Conservation (phyloP, 2,888 invertebrate species). For the Thymelicus acteon region DNA sequence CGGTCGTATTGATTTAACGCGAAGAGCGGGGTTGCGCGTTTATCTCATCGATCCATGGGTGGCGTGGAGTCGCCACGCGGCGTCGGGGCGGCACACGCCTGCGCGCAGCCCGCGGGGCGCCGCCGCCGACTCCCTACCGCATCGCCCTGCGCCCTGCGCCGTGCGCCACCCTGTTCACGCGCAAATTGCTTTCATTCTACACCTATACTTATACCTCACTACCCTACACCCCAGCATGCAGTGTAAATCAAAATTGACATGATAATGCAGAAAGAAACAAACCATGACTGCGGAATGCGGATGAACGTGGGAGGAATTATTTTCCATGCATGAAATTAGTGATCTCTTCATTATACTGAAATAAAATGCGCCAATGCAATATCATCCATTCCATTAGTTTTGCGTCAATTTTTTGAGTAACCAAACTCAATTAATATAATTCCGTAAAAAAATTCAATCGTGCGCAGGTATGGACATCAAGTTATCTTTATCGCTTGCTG, state of each 20-base stretch:
- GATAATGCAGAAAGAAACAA: constrained; percentile 5
- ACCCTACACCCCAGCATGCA: constrained; percentile 33
- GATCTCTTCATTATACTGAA: background rate
- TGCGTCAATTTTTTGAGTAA: too few species aligned
- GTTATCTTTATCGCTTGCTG: background rate
- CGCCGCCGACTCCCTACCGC: constrained; percentile 47
- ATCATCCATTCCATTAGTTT: too few species aligned
- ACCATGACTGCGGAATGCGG: background rate
- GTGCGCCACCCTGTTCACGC: constrained; percentile 74
- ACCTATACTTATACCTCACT: constrained; percentile 11
- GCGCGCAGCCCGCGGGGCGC: constrained; percentile 54
- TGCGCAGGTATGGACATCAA: constrained; percentile 2
- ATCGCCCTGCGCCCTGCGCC: constrained; percentile 52
- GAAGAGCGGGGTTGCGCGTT: constrained; percentile 89
- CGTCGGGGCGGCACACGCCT: constrained; percentile 47
- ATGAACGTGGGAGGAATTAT: background rate
- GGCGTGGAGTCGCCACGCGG: constrained; percentile 54
- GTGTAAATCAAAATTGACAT: constrained; percentile 22
- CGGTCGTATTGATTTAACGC: constrained; percentile 89
- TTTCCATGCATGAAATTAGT: background rate
- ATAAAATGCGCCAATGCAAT: background rate
- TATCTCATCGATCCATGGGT: constrained; percentile 89
- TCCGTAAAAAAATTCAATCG: background rate
- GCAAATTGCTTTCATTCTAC: constrained; percentile 56
- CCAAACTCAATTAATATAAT: background rate